phyloP scores from a whole-genome alignment of 1,140 invertebrate species.

The Saccostrea cuccullata region DNA sequence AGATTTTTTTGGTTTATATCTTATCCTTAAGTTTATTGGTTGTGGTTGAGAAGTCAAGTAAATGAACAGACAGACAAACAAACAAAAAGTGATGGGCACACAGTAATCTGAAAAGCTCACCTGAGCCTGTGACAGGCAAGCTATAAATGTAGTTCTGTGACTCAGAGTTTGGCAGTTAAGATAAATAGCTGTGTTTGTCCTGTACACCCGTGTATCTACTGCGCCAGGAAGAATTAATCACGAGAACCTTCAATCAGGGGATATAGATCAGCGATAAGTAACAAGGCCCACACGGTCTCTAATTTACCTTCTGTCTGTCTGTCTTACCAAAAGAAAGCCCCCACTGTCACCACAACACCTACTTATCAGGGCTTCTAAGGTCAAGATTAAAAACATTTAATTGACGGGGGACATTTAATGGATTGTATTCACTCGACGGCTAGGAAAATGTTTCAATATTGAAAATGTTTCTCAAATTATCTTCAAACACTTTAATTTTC shows the following conservation, averaged over 20 bases:
- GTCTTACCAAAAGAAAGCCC: neutral
- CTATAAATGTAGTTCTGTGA: neutral
- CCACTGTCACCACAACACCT: neutral
- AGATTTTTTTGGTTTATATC: too few relatives aligned
- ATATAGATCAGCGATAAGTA: neutral
- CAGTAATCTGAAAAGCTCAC: too few relatives aligned
- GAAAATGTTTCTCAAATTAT: too few relatives aligned
- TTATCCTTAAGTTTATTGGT: too few relatives aligned
- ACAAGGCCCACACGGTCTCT: neutral
- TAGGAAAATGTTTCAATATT: neutral
- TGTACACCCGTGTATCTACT: neutral
- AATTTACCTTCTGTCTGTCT: neutral
- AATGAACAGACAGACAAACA: too few relatives aligned
- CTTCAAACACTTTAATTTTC: neutral
- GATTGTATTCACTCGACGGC: neutral
- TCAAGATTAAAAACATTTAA: neutral
- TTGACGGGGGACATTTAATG: neutral
- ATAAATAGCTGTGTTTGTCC: slow-evolving; percentile 4
- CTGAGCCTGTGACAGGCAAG: too few relatives aligned
- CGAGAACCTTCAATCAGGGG: neutral
- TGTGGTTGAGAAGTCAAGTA: too few relatives aligned
- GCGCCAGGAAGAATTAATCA: neutral
- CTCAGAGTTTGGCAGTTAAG: neutral
- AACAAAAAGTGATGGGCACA: too few relatives aligned
- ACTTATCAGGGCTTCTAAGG: neutral